Base-by-base conservation (phyloP, 2,797 vertebrate genomes). In the Zenarchopterus dispar region DNA sequence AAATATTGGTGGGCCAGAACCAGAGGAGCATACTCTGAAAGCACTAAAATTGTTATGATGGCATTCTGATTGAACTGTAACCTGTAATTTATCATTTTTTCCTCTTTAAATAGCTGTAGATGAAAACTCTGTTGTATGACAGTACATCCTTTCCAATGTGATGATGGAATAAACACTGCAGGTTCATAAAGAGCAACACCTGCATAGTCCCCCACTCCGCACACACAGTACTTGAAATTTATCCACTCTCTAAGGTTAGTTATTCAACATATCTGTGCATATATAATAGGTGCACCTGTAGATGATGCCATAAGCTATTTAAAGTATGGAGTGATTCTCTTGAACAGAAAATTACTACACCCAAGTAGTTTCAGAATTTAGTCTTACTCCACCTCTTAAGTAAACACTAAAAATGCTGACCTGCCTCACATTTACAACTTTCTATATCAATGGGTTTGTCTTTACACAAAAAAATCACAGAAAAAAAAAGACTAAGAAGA, bases 81-180 rank as follows among this genome's bases (percentile, higher is more conserved):
- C 17, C 16, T 17, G n/a, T 15, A 36, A 77, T 66, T 59, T 19
- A 33, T 7, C 13, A 31, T 31, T 51, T 47, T 19, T 16, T 48
- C 61, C 50, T 31, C 26, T 33, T 36, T 5, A 62, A 10, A 39
- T 5, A 28, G 61, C 19, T 58, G 51, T 8, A 24, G 10, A 49
- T 46, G 54, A 56, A 59, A 59, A 31, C 11, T 39, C 39, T 63
- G 21, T 18, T 54, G 47, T 5, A 23, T 11, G 53, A 28, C 42
- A 55, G 52, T 63, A 19, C 58, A 51, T 31, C 36, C 28, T 28
- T 28, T 7, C 44, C 8, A n/a, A 33, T 19, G 50, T 44, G 70
- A 78, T 75, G 62, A 82, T 57, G 53, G 41, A 61, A 65, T 64
- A 60, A 69, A 26, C n/a, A 10, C 48, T 51, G 39, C 24, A 58